Evolutionary conservation across 2,888 invertebrate species (phyloP), one percentile per base, ranked within the genome.

Genomic region (Perdita meconis): DNA sequence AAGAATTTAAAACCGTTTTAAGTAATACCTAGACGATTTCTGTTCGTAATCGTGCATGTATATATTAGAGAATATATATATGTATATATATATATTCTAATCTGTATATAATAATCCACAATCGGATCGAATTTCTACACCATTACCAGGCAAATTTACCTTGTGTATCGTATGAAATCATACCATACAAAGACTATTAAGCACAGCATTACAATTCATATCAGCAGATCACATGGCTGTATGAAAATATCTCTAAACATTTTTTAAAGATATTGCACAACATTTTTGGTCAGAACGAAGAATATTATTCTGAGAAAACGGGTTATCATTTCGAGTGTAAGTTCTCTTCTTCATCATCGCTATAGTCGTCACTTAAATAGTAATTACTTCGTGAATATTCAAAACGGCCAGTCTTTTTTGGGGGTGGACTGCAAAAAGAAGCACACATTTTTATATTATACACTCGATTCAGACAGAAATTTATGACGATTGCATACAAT

Each of bases 401-500:
- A 80, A 89, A 93, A 36, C 93, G 92, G 8, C 93, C 93, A 66
- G 92, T 90, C 88, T 93, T 93, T 68, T 92, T 92, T 57, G 93
- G 93, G 67, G 93, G 93, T 65, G 93, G 93, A 88, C 93, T 93
- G 90, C 40, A 92, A 87, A 61, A 68, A 47, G 66, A 80, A 71
- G 36, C 26, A 64, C 30, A 30, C 40, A 60, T 40, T 38, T 44
- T 0, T 1, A 36, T 42, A 53, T 36, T 34, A 55, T 8, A 60
- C 36, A 72, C 47, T 34, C 5, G 24, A 65, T 38, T 36, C 12
- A 22, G 59, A 53, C 1, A 42, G 22, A 53, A 19, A 59, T 59
- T 36, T 67, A 13, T 57, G 13, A 61, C 6, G 16, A 22, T 34
- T 42, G n/a, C 34, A 22, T 50, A 67, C n/a, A 53, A 19, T 16